A percentile compares a stretch with the other conserved stretches of the same genome.
Conservation (phyloP, 2,888 invertebrate genomes). For the Drepana falcataria region DNA sequence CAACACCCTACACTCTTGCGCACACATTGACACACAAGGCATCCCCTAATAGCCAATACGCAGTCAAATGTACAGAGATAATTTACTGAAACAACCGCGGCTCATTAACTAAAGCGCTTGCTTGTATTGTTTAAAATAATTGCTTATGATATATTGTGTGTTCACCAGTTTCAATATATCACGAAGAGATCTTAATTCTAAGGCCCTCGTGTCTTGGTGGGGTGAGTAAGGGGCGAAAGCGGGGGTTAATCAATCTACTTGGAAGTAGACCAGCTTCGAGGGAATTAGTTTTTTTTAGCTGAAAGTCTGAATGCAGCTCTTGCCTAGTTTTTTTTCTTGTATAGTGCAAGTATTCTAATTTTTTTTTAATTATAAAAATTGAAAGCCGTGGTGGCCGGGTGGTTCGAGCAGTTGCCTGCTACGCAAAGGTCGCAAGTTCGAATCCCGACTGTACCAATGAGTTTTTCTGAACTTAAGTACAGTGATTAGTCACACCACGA, state of each 20-base stretch:
- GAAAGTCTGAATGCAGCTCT: neutral
- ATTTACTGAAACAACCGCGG: slow-evolving; percentile 17
- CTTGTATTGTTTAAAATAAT: slow-evolving; percentile 50
- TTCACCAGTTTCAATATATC: slow-evolving; percentile 56
- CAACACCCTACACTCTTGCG: no score
- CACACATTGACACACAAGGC: no score
- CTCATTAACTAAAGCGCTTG: slow-evolving; percentile 35
- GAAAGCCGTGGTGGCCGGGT: no score
- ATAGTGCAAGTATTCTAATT: no score
- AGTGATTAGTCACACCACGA: no score
- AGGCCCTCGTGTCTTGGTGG: slow-evolving; percentile 28
- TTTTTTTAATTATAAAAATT: no score
- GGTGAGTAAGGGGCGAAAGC: slow-evolving; percentile 20
- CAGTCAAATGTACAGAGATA: slow-evolving; percentile 10
- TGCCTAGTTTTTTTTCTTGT: no score
- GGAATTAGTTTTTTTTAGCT: neutral
- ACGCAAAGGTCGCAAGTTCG: no score
- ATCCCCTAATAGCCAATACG: neutral
- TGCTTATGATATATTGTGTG: slow-evolving; percentile 57
- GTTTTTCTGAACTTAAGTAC: no score
- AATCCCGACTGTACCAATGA: no score
- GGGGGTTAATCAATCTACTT: slow-evolving; percentile 1
- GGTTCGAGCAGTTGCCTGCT: no score
- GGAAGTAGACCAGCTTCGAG: neutral
- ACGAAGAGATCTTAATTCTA: slow-evolving; percentile 55